Evolutionary conservation across 2,113 vertebrate species (phyloP).

Genomic region (Rissa tridactyla): DNA sequence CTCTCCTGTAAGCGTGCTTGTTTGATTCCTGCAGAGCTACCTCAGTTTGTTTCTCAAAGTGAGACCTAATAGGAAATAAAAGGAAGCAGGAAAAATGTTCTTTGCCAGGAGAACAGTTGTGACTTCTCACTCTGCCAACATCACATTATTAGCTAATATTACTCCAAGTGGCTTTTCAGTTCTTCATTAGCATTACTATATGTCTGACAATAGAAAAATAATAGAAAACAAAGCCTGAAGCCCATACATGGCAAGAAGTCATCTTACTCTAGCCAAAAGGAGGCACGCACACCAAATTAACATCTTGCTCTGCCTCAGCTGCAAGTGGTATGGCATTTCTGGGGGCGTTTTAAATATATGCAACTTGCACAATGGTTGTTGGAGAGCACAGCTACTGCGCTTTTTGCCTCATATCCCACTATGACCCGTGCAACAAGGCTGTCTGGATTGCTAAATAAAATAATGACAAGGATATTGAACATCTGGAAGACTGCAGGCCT

Average conservation of each 20-base stretch:
- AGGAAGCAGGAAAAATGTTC: not conserved
- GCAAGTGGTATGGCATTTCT: not conserved
- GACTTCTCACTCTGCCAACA: slow-evolving; percentile 28
- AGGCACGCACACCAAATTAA: not conserved
- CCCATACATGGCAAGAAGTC: not conserved
- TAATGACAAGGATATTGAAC: not conserved
- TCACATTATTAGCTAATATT: not conserved
- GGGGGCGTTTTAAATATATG: not conserved
- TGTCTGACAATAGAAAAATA: not conserved
- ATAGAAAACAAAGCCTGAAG: not conserved
- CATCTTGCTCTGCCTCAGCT: not conserved
- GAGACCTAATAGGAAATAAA: slow-evolving; percentile 35
- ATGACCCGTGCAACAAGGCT: not conserved
- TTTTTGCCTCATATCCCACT: not conserved
- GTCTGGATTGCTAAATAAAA: not conserved
- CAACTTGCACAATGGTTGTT: not conserved
- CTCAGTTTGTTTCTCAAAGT: slow-evolving; percentile 21
- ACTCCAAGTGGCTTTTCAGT: not conserved
- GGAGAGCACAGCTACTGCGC: not conserved
- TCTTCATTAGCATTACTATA: not conserved
- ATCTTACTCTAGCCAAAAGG: not conserved
- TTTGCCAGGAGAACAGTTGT: slow-evolving; percentile 16
- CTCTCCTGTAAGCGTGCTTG: not conserved
- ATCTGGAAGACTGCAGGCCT: not conserved
- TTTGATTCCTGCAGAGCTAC: slow-evolving; percentile 11